phyloP scores from a whole-genome alignment of 2,888 invertebrate species.

The Dryadula phaetusa region DNA sequence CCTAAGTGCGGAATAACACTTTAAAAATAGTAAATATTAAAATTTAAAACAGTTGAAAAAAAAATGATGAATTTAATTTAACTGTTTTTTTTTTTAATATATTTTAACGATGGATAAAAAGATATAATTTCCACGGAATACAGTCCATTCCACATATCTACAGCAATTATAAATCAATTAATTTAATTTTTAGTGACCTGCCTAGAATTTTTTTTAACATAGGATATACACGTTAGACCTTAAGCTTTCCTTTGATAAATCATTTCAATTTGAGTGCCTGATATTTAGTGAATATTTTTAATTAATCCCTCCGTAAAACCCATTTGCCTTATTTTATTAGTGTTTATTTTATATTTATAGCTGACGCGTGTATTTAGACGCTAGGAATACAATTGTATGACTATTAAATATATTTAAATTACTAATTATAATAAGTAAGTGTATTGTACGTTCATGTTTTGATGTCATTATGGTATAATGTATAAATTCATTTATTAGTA shows the following conservation, averaged over 20 bases:
- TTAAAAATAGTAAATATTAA: too few species aligned
- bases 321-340: conserved; percentile 82
- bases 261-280: conserved; percentile 80
- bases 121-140: neutral
- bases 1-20: too few species aligned
- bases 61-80: conserved; percentile 1
- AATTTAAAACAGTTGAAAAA: neutral
- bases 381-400: conserved; percentile 62
- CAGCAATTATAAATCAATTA: neutral
- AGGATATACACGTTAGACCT: conserved; percentile 49
- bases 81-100: too few species aligned
- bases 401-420: conserved; percentile 45
- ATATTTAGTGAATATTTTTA: conserved; percentile 67
- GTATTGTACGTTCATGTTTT: conserved; percentile 38
- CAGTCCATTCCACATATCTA: conserved; percentile 18
- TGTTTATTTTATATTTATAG: conserved; percentile 59
- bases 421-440: conserved; percentile 39
- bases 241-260: conserved; percentile 55
- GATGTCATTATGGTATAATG: conserved; percentile 34
- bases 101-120: too few species aligned
- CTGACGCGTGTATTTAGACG: conserved; percentile 59
- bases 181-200: conserved; percentile 12
- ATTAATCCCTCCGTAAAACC: conserved; percentile 74
- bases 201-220: conserved; percentile 27
- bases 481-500: conserved; percentile 22